phyloP scores from a whole-genome alignment of 1,140 invertebrate genomes.

The Drosophila malerkotliana region DNA sequence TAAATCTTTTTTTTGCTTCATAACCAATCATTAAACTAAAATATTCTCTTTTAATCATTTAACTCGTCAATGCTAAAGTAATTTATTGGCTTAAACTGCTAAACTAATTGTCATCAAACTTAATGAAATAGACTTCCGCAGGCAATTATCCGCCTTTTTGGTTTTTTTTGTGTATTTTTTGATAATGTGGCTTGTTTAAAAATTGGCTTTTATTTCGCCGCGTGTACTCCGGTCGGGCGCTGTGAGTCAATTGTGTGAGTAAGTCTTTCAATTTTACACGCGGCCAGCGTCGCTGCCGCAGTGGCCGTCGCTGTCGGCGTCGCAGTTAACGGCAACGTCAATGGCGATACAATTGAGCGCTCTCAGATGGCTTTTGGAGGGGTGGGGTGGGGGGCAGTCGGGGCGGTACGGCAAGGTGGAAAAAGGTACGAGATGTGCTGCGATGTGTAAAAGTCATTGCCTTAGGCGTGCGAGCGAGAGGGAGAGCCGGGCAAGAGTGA shows the following conservation, averaged over 20 bases:
- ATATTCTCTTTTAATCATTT: background rate
- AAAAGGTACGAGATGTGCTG: conserved; percentile 58
- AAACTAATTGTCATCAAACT: background rate
- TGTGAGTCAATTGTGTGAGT: conserved; percentile 69
- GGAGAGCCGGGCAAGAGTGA: conserved; percentile 2
- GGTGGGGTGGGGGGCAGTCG: background rate
- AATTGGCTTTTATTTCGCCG: conserved; percentile 5
- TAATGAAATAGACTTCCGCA: conserved; percentile 7
- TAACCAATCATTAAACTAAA: too few species aligned
- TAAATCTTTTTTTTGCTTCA: too few species aligned
- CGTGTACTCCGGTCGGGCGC: conserved; percentile 4
- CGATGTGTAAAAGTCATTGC: conserved; percentile 80
- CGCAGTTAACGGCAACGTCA: conserved; percentile 5
- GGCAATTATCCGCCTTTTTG: background rate
- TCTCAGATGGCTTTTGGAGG: conserved; percentile 39
- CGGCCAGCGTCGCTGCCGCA: conserved; percentile 21
- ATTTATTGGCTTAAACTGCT: background rate
- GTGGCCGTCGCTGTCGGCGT: conserved; percentile 1
- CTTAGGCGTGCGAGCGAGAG: conserved; percentile 28
- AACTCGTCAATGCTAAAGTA: background rate
- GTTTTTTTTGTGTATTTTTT: background rate
- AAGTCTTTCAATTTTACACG: conserved; percentile 69
- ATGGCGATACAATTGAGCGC: conserved; percentile 60
- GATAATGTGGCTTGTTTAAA: background rate
- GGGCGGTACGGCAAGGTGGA: conserved; percentile 4